Base-by-base conservation (phyloP, 2,888 invertebrate genomes). In the Drosophila antonietae region DNA sequence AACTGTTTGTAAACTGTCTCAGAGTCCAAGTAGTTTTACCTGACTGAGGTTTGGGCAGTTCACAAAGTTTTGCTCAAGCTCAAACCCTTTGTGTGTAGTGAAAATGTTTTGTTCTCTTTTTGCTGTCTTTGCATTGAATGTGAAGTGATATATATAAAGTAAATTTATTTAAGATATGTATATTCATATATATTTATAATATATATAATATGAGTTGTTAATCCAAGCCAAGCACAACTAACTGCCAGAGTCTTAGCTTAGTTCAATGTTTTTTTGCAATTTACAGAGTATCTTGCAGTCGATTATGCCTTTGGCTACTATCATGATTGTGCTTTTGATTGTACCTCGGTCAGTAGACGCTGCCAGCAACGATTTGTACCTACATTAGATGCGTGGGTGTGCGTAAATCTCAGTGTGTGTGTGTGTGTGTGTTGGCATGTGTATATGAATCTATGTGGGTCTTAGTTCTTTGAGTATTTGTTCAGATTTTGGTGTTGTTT, bases 401-500 rank as follows among this genome's bases (percentile, higher is more conserved):
- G 39, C 12, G 47, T 39, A 9, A 12, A 6, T 41, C 18, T 44
- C 3, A 14, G 41, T 47, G 44, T 47, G 28, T 53, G 23, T 39
- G 23, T 56, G 31, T n/a, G 28, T 12, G 3, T 44, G 20, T 20
- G 44, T 44, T 10, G 3, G 12, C 14, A 2, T 20, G 20, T 23
- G 14, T 23, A 14, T 23, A 8, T 14, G 14, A 28, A 28, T 28
- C 28, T 28, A 28, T 39, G 55, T 41, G 31, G 20, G 9, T 9
- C n/a, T 64, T 3, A 5, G 20, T 44, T 33, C 12, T 28, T 14
- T 18, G 23, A 18, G 31, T 60, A 61, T 75, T 75, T 72, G 63
- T 33, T 53, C 51, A 73, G 68, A 56, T 66, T 79, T 79, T 61
- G 52, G 47, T 63, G n/a, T 68, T 66, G 15, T 68, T 66, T 53